Percentiles rank a stretch among this genome's conserved stretches.
Evolutionary conservation across 2,888 invertebrate species (phyloP).

Genomic region (Tinea semifulvella): DNA sequence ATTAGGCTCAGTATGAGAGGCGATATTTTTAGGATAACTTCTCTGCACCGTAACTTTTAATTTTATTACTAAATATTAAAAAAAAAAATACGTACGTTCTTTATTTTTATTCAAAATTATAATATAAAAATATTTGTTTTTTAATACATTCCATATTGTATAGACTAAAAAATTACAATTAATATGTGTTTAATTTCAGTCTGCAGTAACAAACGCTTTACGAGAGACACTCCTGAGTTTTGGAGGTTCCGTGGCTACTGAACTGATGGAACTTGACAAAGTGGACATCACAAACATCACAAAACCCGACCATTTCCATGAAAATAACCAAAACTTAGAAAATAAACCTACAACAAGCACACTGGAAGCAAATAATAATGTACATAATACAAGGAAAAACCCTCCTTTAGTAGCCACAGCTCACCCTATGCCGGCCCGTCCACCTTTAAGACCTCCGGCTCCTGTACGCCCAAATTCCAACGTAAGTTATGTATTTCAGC

Average conservation of each 20-base stretch:
- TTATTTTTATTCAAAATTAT: no score
- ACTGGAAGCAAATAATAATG: conserved; percentile 15
- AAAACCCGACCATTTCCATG: conserved; percentile 18
- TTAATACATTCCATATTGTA: no score
- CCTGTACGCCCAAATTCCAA: conserved; percentile 37
- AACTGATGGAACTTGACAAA: conserved; percentile 38
- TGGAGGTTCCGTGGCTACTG: conserved; percentile 45
- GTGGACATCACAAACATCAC: background rate
- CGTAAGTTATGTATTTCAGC: conserved; percentile 57
- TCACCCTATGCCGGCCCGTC: conserved; percentile 27
- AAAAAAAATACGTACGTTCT: no score
- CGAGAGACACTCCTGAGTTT: conserved; percentile 56
- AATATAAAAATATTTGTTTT: no score
- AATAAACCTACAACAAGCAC: conserved; percentile 21
- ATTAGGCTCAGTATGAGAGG: no score
- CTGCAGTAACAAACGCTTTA: conserved; percentile 55
- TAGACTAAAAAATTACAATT: no score
- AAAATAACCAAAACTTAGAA: conserved; percentile 37
- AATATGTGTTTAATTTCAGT: conserved; percentile 28
- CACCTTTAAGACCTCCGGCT: conserved; percentile 20
- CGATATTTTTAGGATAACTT: no score
- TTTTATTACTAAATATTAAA: no score
- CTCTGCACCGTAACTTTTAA: no score
- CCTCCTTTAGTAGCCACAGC: conserved; percentile 23
- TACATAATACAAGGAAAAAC: conserved; percentile 27